Base-by-base conservation (phyloP, 2,888 invertebrate genomes). In the Ennomos erosarius region DNA sequence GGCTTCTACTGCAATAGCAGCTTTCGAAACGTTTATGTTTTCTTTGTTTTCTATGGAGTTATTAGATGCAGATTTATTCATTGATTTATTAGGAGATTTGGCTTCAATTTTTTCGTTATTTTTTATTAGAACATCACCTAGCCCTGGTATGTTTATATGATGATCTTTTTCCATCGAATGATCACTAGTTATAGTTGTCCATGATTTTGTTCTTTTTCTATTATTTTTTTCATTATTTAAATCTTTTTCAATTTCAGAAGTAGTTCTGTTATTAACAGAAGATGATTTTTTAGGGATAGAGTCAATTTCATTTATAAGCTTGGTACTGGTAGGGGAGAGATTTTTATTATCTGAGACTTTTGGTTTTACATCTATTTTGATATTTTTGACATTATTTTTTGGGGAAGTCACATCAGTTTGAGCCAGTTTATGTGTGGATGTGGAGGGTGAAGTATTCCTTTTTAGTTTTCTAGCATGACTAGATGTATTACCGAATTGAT, bases 181-280 rank as follows among this genome's bases (percentile, higher is more conserved):
- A 64, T 45, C 54, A 38, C 11, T 47, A 37, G 74, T 62, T 10
- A 77, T 54, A 36, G 75, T 76, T 57, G 85, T 81, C 79, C 82
- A 87, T 26, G 90, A 89, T 64, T 83, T 86, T 12, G 86, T 85
- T 75, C 88, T 79, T 44, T 76, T 77, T 59, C 84, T 82, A 67
- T 84, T 84, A 48, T 33, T 70, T 67, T 74, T 74, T 1, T 68
- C 61, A 49, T 67, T 69, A 36, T 59, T 67, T 42, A 64, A 16
- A 55, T 68, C 65, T 6, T 26, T 26, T 43, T 78, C 75, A 53
- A 81, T 42, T 44, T 70, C 71, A 50, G 87, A 76, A 9, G 77
- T 70, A 55, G 81, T 87, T 74, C 84, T 89, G 63, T 85, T 88
- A 10, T 81, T 59, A 59, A 69, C 56, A 16, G 52, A 55, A 16